Percentiles rank a stretch among this genome's conserved stretches.
Conservation (phyloP, 2,113 vertebrate genomes). For the Zapornia atra region DNA sequence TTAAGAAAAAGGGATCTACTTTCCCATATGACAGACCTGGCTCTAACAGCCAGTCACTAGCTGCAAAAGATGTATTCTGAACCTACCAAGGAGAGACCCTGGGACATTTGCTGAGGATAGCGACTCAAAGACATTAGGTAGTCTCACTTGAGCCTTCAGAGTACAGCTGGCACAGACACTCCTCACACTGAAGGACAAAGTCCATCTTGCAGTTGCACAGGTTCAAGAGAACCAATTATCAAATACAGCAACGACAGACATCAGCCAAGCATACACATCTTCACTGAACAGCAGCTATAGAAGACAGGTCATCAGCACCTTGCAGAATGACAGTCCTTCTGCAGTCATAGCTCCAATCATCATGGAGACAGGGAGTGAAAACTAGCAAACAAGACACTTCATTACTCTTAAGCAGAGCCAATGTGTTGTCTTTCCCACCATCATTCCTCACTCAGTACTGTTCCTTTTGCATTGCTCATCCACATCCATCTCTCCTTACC, state of each 20-base stretch:
- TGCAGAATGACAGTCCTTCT: not conserved
- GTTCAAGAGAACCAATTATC: not conserved
- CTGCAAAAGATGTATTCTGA: not conserved
- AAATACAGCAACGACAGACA: not conserved
- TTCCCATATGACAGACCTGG: not conserved
- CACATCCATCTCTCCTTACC: not conserved
- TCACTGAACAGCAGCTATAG: rapidly evolving
- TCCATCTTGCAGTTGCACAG: not conserved
- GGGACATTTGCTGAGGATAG: not conserved
- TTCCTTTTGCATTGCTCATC: not conserved
- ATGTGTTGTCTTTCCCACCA: not conserved
- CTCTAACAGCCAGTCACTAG: not conserved
- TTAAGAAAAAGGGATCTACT: not conserved
- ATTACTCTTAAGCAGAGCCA: not conserved
- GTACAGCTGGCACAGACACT: not conserved
- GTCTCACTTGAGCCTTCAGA: not conserved
- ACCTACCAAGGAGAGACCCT: not conserved
- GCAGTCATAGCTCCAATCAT: not conserved
- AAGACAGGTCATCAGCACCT: not conserved
- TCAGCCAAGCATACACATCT: not conserved
- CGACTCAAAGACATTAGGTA: not conserved
- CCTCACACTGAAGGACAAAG: not conserved
- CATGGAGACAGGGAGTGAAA: not conserved
- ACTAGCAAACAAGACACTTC: not conserved
- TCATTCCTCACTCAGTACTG: not conserved